phyloP scores from a whole-genome alignment of 2,113 vertebrate genomes.

The Ctenomys sociabilis region DNA sequence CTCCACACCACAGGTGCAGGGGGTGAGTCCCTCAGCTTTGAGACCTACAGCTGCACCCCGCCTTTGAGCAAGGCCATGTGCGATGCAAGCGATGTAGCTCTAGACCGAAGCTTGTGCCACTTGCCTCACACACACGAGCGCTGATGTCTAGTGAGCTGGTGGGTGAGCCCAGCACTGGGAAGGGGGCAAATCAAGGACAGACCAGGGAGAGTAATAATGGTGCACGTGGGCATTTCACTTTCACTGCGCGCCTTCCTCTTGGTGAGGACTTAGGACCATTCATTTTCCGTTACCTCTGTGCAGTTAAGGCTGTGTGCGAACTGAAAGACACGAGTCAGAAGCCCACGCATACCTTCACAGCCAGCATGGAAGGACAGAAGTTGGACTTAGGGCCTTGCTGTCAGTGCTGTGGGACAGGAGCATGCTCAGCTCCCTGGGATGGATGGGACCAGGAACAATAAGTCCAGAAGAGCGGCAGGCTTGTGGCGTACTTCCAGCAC shows the following conservation, averaged over 20 bases:
- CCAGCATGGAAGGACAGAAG: not conserved
- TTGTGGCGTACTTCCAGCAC: not conserved
- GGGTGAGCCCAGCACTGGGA: not conserved
- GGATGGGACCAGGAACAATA: accelerated
- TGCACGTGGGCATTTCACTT: not conserved
- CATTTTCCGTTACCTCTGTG: not conserved
- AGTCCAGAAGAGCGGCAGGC: not conserved
- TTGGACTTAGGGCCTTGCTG: not conserved
- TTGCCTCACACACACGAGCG: not conserved
- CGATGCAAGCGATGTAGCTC: no score
- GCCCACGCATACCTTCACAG: not conserved
- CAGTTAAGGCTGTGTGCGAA: not conserved
- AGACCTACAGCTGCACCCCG: not conserved
- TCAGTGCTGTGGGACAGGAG: not conserved
- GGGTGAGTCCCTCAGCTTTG: not conserved
- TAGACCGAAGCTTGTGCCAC: not conserved
- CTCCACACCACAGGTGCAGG: not conserved
- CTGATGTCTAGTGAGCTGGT: accelerated
- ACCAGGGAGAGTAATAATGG: accelerated
- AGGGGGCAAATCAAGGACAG: not conserved
- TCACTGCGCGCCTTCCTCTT: not conserved
- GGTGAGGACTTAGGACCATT: not conserved
- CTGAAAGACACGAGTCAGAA: not conserved
- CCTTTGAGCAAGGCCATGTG: not conserved
- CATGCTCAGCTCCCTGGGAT: accelerated